These are phyloP conservation scores for Scaptodrosophila lebanonensis DNA, from an alignment of 1,140 invertebrate genomes.

Conservation along the genomic window DNA sequence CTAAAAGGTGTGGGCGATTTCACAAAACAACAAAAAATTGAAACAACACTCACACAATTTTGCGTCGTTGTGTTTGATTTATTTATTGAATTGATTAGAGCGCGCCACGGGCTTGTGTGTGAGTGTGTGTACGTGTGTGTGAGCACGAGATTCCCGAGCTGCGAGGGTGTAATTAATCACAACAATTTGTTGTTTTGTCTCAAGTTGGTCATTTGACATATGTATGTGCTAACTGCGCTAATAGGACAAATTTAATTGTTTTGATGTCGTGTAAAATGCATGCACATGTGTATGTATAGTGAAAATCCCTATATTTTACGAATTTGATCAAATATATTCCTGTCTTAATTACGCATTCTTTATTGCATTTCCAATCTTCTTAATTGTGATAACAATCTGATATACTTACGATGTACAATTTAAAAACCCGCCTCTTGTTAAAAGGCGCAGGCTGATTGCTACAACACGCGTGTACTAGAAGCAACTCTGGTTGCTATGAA, in stretches of 20 bases:
- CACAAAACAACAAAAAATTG: slow-evolving; percentile 32
- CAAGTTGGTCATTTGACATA: slow-evolving; percentile 29
- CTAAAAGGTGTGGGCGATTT: slow-evolving; percentile 71
- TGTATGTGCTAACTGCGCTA: too few species aligned
- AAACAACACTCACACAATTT: slow-evolving; percentile 10
- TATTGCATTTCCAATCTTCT: neutral
- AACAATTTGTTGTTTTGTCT: slow-evolving; percentile 16
- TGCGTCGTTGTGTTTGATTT: slow-evolving; percentile 39
- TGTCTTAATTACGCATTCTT: too few species aligned
- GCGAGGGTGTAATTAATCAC: slow-evolving; percentile 56
- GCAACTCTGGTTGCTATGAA: slow-evolving; percentile 1
- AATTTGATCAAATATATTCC: too few species aligned
- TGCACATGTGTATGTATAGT: too few species aligned
- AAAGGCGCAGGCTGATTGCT: slow-evolving; percentile 13
- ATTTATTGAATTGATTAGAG: slow-evolving; percentile 70
- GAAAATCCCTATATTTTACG: too few species aligned
- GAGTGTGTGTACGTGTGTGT: too few species aligned
- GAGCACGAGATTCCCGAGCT: slow-evolving; percentile 23
- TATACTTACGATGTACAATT: too few species aligned
- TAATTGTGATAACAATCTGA: too few species aligned
- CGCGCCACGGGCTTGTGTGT: slow-evolving; percentile 4
- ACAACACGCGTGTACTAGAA: neutral
- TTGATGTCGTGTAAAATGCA: too few species aligned
- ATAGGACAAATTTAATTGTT: too few species aligned
- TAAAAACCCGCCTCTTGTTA: too few species aligned